Percentiles rank a stretch among this genome's conserved stretches.
Conservation (phyloP, 35 echinoderm and acorn worm species). For the Lytechinus variegatus region DNA sequence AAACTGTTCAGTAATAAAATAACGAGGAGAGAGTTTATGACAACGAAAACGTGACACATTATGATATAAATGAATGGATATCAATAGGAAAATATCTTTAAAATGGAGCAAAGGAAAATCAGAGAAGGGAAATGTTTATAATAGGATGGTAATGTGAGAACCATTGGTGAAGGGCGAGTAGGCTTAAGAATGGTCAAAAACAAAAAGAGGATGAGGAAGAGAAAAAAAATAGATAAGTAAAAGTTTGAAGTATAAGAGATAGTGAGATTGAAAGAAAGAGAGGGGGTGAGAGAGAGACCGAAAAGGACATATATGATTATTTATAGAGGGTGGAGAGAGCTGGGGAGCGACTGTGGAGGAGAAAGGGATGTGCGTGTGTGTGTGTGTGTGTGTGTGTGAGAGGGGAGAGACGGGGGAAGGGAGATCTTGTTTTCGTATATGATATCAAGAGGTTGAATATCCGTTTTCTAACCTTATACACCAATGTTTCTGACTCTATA, state of each 20-base stretch:
- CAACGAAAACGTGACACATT: too few relatives aligned
- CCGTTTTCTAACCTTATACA: too few relatives aligned
- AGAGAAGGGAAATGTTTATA: background rate
- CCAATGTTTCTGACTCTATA: too few relatives aligned
- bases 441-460: background rate
- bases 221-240: too few relatives aligned
- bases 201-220: too few relatives aligned
- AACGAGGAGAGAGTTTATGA: background rate
- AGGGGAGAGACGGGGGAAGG: background rate
- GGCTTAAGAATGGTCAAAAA: background rate
- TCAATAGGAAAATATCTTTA: background rate
- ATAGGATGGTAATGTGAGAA: background rate
- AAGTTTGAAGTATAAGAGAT: too few relatives aligned
- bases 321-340: background rate
- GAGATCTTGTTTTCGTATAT: background rate
- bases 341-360: background rate
- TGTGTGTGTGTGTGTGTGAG: too few relatives aligned
- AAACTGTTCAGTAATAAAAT: background rate
- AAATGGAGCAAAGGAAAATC: background rate
- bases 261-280: background rate
- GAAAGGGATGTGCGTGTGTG: background rate
- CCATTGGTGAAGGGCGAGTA: background rate
- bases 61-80: background rate
- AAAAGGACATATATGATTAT: too few relatives aligned
- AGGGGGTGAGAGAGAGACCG: background rate